Conservation (phyloP, 2,113 vertebrate species). For the Aramus guarauna region DNA sequence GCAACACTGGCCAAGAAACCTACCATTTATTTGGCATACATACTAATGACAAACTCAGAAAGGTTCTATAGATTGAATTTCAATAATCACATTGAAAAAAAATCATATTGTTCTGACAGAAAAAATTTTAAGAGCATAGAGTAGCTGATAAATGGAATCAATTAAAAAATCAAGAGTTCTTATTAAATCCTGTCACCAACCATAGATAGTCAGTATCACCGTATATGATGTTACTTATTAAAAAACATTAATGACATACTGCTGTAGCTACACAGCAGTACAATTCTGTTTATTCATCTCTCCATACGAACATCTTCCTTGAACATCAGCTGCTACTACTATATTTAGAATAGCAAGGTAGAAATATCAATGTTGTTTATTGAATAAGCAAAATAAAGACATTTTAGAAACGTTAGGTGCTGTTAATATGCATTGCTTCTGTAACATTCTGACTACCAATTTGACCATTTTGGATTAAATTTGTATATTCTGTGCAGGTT, state of each 20-base stretch:
- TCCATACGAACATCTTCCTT: slow-evolving; percentile 29
- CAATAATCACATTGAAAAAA: neutral
- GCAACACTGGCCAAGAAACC: neutral
- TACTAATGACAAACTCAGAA: neutral
- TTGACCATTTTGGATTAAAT: neutral
- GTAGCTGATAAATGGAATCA: neutral
- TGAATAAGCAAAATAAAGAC: slow-evolving; percentile 10
- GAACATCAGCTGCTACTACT: slow-evolving; percentile 31
- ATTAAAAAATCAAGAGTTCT: slow-evolving; percentile 1
- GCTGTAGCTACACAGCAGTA: slow-evolving; percentile 16
- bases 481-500: neutral
- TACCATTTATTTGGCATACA: neutral
- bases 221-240: slow-evolving; percentile 25
- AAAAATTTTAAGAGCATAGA: neutral
- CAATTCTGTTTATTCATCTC: slow-evolving; percentile 44
- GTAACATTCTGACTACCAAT: neutral
- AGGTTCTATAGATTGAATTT: neutral
- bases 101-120: neutral
- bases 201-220: neutral
- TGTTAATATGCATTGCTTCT: neutral
- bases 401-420: neutral
- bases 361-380: neutral
- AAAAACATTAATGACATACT: slow-evolving; percentile 20
- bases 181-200: neutral
- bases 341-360: slow-evolving; percentile 35